Evolutionary conservation across 2,113 vertebrate genomes (phyloP), one percentile per base, ranked within the genome.

Genomic region (Girardinichthys multiradiatus): DNA sequence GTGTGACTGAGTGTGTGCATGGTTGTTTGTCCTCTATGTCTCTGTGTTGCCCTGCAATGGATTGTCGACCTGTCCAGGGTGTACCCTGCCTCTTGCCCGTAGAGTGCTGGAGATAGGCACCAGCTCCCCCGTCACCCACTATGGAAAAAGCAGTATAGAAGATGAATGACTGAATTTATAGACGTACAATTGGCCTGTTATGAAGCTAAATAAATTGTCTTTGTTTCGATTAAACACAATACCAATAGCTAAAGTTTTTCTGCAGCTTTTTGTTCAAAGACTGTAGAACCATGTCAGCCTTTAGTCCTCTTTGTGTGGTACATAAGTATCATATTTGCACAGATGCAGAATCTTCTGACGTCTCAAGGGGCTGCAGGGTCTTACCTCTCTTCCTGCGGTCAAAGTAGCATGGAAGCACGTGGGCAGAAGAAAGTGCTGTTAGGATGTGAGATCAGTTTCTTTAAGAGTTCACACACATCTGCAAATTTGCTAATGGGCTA

Each of bases 331-430:
- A 83, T 80, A 83, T 78, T 86, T 85, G 61, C 29, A 65, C 74
- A 77, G 84, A 89, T 75, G 81, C 67, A 86, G 84, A 88, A 80
- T 91, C 62, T 29, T 80, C 79, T 77, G 81, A 78, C 72, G 84
- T 83, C 88, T 90, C 79, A 64, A 72, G 86, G 84, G 81, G 71
- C 77, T 72, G 77, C 82, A 77, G 75, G 74, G 83, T 81, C 71
- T 82, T 85, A 86, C 84, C 88, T 84, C 77, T 79, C 48, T 79
- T 81, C 76, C 87, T 79, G 89, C 84, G 80, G 89, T 87, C 82
- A 84, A 77, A 85, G 84, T 88, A 86, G 81, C 84, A 79, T 88
- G 83, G 72, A 85, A 85, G 82, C 63, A 72, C 71, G 78, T 27
- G 76, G 86, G 70, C 80, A 82, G 83, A 88, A 85, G 62, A 86